phyloP scores from a whole-genome alignment of 2,888 invertebrate species.

The Troilus luridus region DNA sequence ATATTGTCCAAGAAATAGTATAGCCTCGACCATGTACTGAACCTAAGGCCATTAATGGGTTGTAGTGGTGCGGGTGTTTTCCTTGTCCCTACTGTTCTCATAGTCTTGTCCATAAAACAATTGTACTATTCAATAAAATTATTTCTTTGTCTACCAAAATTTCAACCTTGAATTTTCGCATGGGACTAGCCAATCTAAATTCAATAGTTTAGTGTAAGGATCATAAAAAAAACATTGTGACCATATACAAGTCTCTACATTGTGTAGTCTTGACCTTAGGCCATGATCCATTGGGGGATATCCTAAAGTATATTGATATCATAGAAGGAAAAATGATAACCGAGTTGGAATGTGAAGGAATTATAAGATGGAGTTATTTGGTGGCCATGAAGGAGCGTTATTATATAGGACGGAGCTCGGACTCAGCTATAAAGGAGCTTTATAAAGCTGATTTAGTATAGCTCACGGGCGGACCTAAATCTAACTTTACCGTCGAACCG shows the following conservation, averaged over 20 bases:
- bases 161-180: too few relatives aligned
- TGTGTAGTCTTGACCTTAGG: not conserved
- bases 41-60: too few relatives aligned
- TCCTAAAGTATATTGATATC: not conserved
- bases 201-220: too few relatives aligned
- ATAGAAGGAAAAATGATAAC: not conserved
- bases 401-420: not conserved
- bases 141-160: too few relatives aligned
- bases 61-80: too few relatives aligned
- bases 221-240: not conserved
- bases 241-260: not conserved
- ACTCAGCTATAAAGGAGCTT: conserved; percentile 45
- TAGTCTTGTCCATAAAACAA: too few relatives aligned
- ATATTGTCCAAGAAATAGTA: too few relatives aligned
- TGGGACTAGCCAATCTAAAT: too few relatives aligned
- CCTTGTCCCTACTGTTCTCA: too few relatives aligned
- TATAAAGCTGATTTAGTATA: conserved; percentile 55
- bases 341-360: not conserved
- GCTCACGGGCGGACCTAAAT: conserved; percentile 51
- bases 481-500: conserved; percentile 49
- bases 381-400: conserved; percentile 16
- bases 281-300: not conserved
- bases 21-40: too few relatives aligned
- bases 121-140: too few relatives aligned
- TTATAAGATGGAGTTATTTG: conserved; percentile 13